Evolutionary conservation across 2,797 vertebrate species (phyloP), one percentile per base, ranked within the genome.

Genomic region (Melanogrammus aeglefinus): DNA sequence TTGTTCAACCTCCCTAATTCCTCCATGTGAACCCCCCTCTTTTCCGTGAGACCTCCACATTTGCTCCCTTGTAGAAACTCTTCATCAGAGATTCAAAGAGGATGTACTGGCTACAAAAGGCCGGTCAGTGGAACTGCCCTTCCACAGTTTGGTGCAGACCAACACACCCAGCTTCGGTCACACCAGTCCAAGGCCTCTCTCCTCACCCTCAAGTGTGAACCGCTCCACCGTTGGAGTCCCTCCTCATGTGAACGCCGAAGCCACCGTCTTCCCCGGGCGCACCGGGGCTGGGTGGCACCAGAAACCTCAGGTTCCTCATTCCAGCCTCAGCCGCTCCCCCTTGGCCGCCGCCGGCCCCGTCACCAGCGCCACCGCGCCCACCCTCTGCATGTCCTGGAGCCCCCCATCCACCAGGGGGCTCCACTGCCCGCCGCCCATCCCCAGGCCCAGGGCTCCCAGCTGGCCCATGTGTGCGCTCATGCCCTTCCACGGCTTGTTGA

Each of bases 181-280:
- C 16, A 51, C 44, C 44, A 51, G 44, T 18, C 12, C 10, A 2
- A 44, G 41, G 41, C 12, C 41, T 12, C 10, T 12, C 10, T 14
- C 51, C 95, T 85, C 91, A 99, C 98, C 97, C 97, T 96, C 44
- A 99, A n/a, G 85, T 0, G 94, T 96, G 87, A 99, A 97, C 87
- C 95, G 96, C 74, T 98, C 95, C n/a, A 84, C n/a, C 92, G 44
- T 88, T 83, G 0, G 97, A 96, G 63, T 92, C 86, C 0, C 95
- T 92, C 81, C 91, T 93, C 91, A 98, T 94, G 77, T 95, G 95
- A 75, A 99, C 80, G 1, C 95, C 91, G 80, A 99, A 98, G 95
- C 94, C 83, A 97, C 96, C 0, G 92, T 92, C 63, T 95, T 97
- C 6, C 97, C 97, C 57, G 96, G 96, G 69, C 95, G 96, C 75